Conservation (phyloP, 2,113 vertebrate genomes). For the Centrocercus urophasianus region DNA sequence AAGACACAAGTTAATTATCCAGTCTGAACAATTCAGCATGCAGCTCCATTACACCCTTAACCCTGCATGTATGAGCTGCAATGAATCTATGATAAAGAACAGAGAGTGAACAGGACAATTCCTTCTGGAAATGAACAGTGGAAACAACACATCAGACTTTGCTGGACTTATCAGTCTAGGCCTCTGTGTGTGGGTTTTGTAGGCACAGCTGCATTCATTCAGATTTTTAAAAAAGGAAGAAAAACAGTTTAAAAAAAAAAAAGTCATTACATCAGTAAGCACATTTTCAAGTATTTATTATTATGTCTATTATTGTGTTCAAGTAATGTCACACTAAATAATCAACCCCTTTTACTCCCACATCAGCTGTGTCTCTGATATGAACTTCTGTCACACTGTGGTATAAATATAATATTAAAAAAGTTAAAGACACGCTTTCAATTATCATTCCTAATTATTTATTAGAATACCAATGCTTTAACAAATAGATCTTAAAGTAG, state of each 20-base stretch:
- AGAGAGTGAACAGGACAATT: neutral
- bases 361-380: neutral
- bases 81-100: neutral
- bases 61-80: neutral
- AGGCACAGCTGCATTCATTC: neutral
- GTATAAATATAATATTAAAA: neutral
- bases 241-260: neutral
- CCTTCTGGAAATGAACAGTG: neutral
- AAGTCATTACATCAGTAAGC: accelerated
- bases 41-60: neutral
- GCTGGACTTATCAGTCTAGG: neutral
- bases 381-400: neutral
- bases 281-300: neutral
- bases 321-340: neutral
- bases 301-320: neutral
- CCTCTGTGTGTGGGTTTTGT: neutral
- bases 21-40: too few relatives aligned
- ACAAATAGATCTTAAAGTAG: neutral
- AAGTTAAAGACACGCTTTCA: accelerated
- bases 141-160: neutral
- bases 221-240: neutral
- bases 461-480: neutral
- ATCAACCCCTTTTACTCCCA: neutral
- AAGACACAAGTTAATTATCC: neutral
- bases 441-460: neutral